Base-by-base conservation (phyloP, 2,113 vertebrate species). In the Eurystomus gularis region DNA sequence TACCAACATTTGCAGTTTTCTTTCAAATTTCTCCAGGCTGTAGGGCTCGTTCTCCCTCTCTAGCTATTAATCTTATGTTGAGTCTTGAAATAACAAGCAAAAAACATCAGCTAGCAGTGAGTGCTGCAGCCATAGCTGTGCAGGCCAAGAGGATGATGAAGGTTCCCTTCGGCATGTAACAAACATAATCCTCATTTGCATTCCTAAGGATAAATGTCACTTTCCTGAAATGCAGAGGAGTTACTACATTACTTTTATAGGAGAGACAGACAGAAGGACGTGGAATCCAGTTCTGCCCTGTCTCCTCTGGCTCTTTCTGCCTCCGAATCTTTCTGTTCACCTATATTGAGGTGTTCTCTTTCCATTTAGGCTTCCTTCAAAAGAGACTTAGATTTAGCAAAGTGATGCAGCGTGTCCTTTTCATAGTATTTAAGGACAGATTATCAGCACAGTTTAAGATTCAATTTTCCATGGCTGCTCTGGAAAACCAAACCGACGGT, bases 361-460 rank as follows among this genome's bases (percentile, higher is more conserved):
- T 86, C 66, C 29, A 83, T 88, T 49, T 88, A 49, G 29, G 9
- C 48, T 84, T 83, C 46, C 40, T 86, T 40, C 9, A 73, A 23
- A 86, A 88, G 83, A 42, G 29, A 3, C n/a, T 90, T 37, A 51
- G 31, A 54, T 85, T 91, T 76, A 35, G 25, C 58, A 44, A 87
- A 66, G 60, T n/a, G n/a, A 84, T 57, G 35, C 33, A 71, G 9
- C 13, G 10, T 64, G 68, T 92, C 55, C 46, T 92, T 93, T 70
- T 21, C 48, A 40, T 77, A 51, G 10, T 79, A 71, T 81, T 83
- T 78, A 55, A 58, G 69, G 72, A 82, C 78, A 79, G 28, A 46
- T 79, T 87, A 89, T 76, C 52, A 93, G 91, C 94, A 93, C 61
- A 65, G 52, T 55, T 93, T 64, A 78, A 86, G 51, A 90, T 70